Evolutionary conservation across 2,888 invertebrate genomes (phyloP).

Genomic region (Sphecodes monilicornis): DNA sequence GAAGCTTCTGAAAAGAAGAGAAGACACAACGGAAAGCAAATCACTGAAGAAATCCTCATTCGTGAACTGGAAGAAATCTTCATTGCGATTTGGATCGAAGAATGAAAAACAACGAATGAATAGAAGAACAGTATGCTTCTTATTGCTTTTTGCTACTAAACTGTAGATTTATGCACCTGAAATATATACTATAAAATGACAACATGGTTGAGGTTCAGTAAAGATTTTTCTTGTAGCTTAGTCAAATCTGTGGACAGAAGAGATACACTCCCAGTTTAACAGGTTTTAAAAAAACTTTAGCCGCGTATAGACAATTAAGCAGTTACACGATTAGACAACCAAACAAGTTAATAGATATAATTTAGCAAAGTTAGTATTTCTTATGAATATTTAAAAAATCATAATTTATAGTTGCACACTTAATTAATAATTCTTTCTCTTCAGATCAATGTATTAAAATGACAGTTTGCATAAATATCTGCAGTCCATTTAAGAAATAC

Average conservation of each 20-base stretch:
- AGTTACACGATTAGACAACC: background rate
- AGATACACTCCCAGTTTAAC: background rate
- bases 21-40: conserved; percentile 41
- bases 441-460: background rate
- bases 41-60: conserved; percentile 32
- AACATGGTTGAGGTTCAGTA: background rate
- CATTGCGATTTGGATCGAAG: background rate
- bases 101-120: background rate
- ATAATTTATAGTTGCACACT: background rate
- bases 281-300: background rate
- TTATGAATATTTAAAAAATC: background rate
- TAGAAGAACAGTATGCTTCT: conserved; percentile 29
- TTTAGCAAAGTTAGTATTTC: background rate
- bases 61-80: conserved; percentile 45
- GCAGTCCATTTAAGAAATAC: background rate
- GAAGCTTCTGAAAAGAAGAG: conserved; percentile 58
- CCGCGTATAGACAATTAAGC: background rate
- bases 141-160: background rate
- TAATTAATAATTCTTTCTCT: background rate
- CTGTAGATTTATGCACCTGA: background rate
- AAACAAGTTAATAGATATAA: background rate
- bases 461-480: background rate
- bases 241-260: background rate
- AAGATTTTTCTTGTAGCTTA: background rate
- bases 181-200: background rate